A percentile compares a stretch with the other conserved stretches of the same genome.
These are phyloP conservation scores for Apaloderma vittatum DNA, from an alignment of 2,113 vertebrate species.

Conservation along the genomic window DNA sequence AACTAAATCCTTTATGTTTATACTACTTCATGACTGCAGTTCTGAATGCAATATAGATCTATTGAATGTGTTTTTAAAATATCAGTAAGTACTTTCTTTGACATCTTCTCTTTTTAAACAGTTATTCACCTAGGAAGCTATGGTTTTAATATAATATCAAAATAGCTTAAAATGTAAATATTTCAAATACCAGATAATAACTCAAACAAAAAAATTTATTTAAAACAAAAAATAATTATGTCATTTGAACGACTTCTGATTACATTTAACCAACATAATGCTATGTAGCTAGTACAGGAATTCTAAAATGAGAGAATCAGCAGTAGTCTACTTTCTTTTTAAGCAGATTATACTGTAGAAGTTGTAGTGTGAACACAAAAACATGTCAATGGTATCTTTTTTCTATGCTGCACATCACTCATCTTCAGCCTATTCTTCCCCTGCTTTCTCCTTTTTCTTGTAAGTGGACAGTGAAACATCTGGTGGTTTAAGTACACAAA, in stretches of 20 bases:
- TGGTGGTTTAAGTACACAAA: background rate
- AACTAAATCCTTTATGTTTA: background rate
- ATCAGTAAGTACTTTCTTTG: background rate
- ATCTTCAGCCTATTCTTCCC: background rate
- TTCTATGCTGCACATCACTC: background rate
- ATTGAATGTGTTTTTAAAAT: background rate
- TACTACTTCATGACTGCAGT: background rate
- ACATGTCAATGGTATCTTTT: background rate
- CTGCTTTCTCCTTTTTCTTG: background rate
- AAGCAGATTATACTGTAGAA: background rate
- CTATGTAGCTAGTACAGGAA: background rate
- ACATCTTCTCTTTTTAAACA: background rate
- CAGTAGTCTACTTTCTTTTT: background rate
- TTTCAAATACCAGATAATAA: background rate
- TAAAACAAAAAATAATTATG: background rate
- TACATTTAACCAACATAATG: background rate
- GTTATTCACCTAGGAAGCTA: background rate
- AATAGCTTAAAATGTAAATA: background rate
- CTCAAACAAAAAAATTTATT: background rate
- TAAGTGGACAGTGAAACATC: background rate
- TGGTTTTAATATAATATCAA: background rate
- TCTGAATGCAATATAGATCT: background rate
- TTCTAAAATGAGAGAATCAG: background rate
- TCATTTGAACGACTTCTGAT: background rate
- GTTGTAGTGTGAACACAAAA: background rate